Evolutionary conservation across 2,888 invertebrate genomes (phyloP), one percentile per base, ranked within the genome.

Genomic region (Artemia sinica): DNA sequence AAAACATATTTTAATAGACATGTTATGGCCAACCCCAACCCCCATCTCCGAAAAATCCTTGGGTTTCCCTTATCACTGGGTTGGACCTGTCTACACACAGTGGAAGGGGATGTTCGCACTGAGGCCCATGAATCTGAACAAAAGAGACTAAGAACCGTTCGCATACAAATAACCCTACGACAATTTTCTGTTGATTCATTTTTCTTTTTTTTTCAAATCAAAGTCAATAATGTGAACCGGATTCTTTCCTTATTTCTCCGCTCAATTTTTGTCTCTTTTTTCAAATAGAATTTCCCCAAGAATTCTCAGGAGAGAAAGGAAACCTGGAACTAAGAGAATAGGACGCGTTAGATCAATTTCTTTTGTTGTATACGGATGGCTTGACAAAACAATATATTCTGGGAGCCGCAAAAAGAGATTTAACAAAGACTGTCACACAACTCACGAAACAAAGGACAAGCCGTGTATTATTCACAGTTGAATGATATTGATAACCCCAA

Each of bases 291-390:
- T 28, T 28, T 28, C 28, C 28, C 28, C 28, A 28, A 28, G 28
- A 18, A 58, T 58, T 58, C 58, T 18, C 58, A 10, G 10, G 58
- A 58, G 58, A 58, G 58, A n/a, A 18, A 58, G 28, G 28, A 28
- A 28, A 28, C 28, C 28, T 28, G 28, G 28, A 28, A 28, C 28
- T 28, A 58, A 18, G 58, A 58, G n/a, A 58, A 18, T n/a, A 58
- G 58, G 58, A 58, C 58, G 58, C 58, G 58, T 58, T 58, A 58
- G 58, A 58, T 58, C 58, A 58, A 58, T 58, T 18, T 58, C 58
- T 58, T 58, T 58, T 58, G 58, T 58, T 14, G 58, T 58, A 18
- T 58, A 58, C 58, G 58, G 58, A 58, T 58, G 58, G 58, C 58
- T 58, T 58, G 58, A 58, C 58, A 58, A 58, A 58, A 58, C 58